phyloP scores from a whole-genome alignment of 2,888 invertebrate genomes.

The Apantesis nais region DNA sequence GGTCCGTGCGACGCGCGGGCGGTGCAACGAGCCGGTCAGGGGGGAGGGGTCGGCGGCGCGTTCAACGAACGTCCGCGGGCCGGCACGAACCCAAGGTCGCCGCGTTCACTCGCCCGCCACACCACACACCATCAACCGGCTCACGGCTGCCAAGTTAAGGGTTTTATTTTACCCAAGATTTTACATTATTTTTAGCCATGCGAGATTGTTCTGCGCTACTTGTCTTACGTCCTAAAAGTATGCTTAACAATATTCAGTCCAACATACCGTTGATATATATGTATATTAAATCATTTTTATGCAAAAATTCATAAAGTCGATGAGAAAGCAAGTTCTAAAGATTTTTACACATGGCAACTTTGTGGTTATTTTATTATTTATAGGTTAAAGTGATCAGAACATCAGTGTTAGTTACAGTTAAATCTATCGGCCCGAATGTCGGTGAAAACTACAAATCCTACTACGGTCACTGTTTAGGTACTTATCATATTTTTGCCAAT shows the following conservation, averaged over 20 bases:
- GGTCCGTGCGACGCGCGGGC: constrained; percentile 49
- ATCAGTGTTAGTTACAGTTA: background rate
- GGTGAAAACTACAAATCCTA: background rate
- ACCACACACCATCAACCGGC: constrained; percentile 51
- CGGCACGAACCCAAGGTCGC: constrained; percentile 82
- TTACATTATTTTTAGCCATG: constrained; percentile 48
- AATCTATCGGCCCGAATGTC: background rate
- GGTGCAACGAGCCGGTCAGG: constrained; percentile 34
- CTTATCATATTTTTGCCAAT: background rate
- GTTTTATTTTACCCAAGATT: constrained; percentile 54
- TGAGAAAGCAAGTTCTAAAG: background rate
- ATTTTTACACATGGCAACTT: background rate
- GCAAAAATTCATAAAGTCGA: constrained; percentile 19
- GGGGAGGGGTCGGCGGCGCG: constrained; percentile 59
- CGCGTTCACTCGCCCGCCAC: constrained; percentile 70
- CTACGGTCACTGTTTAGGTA: background rate
- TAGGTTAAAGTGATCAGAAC: background rate
- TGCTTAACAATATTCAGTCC: constrained; percentile 33
- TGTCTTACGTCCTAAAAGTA: constrained; percentile 32
- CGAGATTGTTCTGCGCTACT: constrained; percentile 34
- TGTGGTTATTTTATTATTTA: background rate
- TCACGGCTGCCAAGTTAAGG: constrained; percentile 51
- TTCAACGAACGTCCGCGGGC: constrained; percentile 85
- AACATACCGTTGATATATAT: constrained; percentile 23
- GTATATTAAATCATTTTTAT: constrained; percentile 24